These are phyloP conservation scores for Strigamia crassipes DNA, from an alignment of 2,888 invertebrate genomes.

Conservation along the genomic window DNA sequence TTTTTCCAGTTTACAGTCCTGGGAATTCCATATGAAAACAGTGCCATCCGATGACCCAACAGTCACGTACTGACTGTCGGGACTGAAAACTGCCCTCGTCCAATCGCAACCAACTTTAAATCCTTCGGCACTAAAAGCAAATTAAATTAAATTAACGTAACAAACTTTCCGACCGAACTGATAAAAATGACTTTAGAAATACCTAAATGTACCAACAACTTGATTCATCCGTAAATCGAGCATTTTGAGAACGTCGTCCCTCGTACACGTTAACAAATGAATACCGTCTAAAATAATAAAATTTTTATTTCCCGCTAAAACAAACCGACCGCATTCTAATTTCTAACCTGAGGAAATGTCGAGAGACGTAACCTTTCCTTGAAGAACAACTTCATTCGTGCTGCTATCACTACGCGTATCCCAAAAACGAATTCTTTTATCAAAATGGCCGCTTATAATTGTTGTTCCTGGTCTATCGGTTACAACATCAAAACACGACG, in stretches of 20 bases:
- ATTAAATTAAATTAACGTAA: conserved; percentile 42
- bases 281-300: conserved; percentile 72
- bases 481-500: conserved; percentile 95
- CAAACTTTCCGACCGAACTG: not conserved
- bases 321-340: not conserved
- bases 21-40: conserved; percentile 88
- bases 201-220: conserved; percentile 88
- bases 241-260: conserved; percentile 93
- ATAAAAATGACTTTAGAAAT: conserved; percentile 51
- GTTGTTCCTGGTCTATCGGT: conserved; percentile 81
- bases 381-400: conserved; percentile 79
- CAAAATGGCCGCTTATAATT: conserved; percentile 97
- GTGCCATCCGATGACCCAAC: conserved; percentile 92
- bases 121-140: conserved; percentile 77
- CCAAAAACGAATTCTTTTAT: conserved; percentile 95
- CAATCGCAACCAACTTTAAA: conserved; percentile 96
- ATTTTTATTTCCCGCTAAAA: not conserved
- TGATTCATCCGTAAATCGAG: conserved; percentile 94
- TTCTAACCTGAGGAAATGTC: conserved; percentile 83
- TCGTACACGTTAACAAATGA: conserved; percentile 86
- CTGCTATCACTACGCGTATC: conserved; percentile 80
- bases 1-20: conserved; percentile 74
- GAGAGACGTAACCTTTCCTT: conserved; percentile 92
- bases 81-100: conserved; percentile 89
- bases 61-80: conserved; percentile 83